Conservation (phyloP, 2,113 vertebrate genomes). For the Ancistrus triradiatus region DNA sequence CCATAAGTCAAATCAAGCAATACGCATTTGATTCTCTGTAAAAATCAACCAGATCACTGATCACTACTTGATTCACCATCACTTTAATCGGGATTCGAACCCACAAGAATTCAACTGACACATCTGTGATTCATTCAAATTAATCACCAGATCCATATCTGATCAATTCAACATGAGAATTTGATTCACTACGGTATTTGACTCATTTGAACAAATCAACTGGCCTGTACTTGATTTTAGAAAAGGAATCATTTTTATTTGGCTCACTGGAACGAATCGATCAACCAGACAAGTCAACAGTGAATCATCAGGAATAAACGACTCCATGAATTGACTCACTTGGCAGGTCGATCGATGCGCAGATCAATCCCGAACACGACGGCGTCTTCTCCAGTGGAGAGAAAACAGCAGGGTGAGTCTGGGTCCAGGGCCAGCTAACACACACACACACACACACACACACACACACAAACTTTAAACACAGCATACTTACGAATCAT, state of each 20-base stretch:
- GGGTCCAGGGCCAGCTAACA: constrained; percentile 89
- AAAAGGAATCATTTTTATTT: too few relatives aligned
- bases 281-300: too few relatives aligned
- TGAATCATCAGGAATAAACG: too few relatives aligned
- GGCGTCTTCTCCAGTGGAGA: constrained; percentile 94
- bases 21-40: too few relatives aligned
- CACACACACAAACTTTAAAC: constrained; percentile 7
- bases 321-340: too few relatives aligned
- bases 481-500: too few relatives aligned
- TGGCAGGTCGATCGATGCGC: constrained; percentile 84
- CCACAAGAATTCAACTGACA: background rate
- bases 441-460: constrained; percentile 16
- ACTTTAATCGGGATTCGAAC: background rate
- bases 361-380: constrained; percentile 93
- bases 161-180: background rate
- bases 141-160: background rate
- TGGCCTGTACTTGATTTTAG: too few relatives aligned
- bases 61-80: background rate
- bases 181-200: too few relatives aligned
- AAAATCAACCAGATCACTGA: too few relatives aligned
- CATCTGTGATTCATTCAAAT: background rate
- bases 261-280: too few relatives aligned
- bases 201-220: too few relatives aligned
- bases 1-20: too few relatives aligned
- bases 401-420: constrained; percentile 92